Conservation (phyloP, 2,888 invertebrate species). For the Melieria omissa region DNA sequence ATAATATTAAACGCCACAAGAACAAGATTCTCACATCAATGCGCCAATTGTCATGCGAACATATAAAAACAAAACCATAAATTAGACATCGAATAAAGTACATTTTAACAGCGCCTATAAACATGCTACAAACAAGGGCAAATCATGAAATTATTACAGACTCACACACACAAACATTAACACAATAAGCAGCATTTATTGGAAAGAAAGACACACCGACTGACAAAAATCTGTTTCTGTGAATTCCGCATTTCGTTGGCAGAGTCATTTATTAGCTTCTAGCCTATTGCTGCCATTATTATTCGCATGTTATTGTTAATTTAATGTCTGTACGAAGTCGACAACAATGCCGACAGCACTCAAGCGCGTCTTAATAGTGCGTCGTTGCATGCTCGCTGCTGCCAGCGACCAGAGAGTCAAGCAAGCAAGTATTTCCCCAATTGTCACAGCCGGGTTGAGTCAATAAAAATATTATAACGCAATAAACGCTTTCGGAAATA, state of each 20-base stretch:
- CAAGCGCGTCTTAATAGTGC: no score
- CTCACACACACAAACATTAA: background rate
- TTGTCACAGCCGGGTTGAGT: slow-evolving; percentile 19
- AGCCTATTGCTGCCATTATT: slow-evolving; percentile 1
- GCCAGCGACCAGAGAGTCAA: no score
- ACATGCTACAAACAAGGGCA: slow-evolving; percentile 3
- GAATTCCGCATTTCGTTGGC: background rate
- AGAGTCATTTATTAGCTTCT: background rate
- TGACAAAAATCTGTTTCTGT: background rate
- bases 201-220: no score
- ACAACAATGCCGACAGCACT: background rate
- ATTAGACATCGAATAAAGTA: slow-evolving; percentile 6
- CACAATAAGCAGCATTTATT: background rate
- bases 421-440: background rate
- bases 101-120: slow-evolving; percentile 25
- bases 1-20: background rate
- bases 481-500: slow-evolving; percentile 37
- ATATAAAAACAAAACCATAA: slow-evolving; percentile 19
- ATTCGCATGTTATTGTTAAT: slow-evolving; percentile 12
- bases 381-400: no score
- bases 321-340: background rate
- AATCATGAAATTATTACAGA: slow-evolving; percentile 17
- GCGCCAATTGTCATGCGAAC: background rate
- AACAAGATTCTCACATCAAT: background rate
- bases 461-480: slow-evolving; percentile 47